phyloP scores from a whole-genome alignment of 2,113 vertebrate species.

The Mormoops blainvillei region DNA sequence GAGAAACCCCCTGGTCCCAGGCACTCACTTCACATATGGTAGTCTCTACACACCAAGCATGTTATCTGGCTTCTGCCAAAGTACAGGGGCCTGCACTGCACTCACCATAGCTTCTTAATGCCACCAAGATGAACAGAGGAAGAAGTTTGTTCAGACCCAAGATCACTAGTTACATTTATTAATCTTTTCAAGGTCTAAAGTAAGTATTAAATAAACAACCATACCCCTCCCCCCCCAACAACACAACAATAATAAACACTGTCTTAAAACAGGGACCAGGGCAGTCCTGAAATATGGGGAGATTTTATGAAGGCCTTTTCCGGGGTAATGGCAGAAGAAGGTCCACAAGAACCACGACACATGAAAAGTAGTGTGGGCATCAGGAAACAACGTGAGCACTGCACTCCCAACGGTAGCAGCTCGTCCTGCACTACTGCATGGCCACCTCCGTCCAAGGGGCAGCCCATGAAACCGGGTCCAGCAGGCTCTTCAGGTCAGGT shows the following conservation, averaged over 20 bases:
- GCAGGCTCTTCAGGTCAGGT: background rate
- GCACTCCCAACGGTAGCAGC: background rate
- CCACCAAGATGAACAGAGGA: background rate
- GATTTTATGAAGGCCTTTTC: background rate
- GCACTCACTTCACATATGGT: background rate
- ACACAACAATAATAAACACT: background rate
- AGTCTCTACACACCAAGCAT: background rate
- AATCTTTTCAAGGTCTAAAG: background rate
- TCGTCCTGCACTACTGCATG: background rate
- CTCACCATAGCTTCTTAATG: no score
- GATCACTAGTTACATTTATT: background rate
- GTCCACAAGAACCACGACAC: background rate
- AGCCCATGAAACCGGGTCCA: background rate
- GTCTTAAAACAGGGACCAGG: background rate
- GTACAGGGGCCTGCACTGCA: background rate
- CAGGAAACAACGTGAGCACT: background rate
- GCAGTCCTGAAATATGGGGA: background rate
- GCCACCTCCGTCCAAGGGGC: background rate
- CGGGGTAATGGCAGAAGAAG: background rate
- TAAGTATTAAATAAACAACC: background rate
- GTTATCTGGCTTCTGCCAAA: background rate
- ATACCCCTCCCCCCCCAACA: no score
- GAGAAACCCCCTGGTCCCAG: background rate
- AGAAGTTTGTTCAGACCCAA: background rate
- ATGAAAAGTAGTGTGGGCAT: no score